Evolutionary conservation across 2,888 invertebrate species (phyloP).

Genomic region (Ormia ochracea): DNA sequence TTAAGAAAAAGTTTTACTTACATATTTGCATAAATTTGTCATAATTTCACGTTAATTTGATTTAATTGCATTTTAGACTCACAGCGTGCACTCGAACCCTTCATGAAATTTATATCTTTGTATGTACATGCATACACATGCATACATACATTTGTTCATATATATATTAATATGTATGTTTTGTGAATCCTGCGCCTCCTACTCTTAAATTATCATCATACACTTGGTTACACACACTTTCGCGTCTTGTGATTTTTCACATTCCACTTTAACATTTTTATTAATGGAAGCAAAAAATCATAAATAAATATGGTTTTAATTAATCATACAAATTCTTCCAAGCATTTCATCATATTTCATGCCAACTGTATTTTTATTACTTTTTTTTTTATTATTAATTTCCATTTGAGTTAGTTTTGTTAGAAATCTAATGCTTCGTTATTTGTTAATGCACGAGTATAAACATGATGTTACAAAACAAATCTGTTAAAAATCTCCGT

Average conservation of each 20-base stretch:
- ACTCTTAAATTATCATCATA: slow-evolving; percentile 12
- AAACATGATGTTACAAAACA: slow-evolving; percentile 31
- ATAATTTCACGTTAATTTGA: slow-evolving; percentile 75
- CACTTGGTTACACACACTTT: slow-evolving; percentile 44
- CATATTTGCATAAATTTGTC: slow-evolving; percentile 75
- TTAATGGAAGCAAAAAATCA: not conserved
- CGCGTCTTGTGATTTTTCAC: slow-evolving; percentile 16
- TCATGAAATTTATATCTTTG: not conserved
- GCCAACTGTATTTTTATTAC: slow-evolving; percentile 7
- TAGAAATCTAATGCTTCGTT: slow-evolving; percentile 46
- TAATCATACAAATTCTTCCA: slow-evolving; percentile 28
- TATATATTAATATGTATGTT: no score
- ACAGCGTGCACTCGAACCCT: slow-evolving; percentile 12
- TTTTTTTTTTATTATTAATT: slow-evolving; percentile 4
- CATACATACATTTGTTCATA: no score
- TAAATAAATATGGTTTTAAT: slow-evolving; percentile 37
- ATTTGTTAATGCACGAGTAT: slow-evolving; percentile 11
- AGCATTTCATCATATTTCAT: slow-evolving; percentile 14
- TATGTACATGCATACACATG: no score
- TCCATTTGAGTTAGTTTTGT: slow-evolving; percentile 53
- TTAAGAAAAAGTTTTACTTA: not conserved
- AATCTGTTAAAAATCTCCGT: slow-evolving; percentile 28
- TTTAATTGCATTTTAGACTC: slow-evolving; percentile 71
- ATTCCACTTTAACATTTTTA: not conserved
- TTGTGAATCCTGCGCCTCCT: slow-evolving; percentile 25